A percentile compares a stretch with the other conserved stretches of the same genome.
phyloP scores from a whole-genome alignment of 1,140 invertebrate genomes.

The Leguminivora glycinivorella region DNA sequence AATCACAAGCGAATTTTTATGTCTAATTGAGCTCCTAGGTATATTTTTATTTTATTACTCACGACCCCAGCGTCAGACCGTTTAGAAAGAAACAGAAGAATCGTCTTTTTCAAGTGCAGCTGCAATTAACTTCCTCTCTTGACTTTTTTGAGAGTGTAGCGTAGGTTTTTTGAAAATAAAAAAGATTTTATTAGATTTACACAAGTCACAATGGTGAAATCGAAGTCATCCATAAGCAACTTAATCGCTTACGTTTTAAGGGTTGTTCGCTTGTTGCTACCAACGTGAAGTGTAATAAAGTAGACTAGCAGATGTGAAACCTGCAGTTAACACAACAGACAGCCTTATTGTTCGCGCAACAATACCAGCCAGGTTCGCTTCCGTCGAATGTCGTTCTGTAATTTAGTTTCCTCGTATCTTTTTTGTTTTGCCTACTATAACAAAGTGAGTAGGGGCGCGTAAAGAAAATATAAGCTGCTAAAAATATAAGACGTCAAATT shows the following conservation, averaged over 20 bases:
- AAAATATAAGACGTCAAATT: too few relatives aligned
- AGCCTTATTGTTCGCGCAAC: background rate
- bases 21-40: too few relatives aligned
- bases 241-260: too few relatives aligned
- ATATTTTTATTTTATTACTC: too few relatives aligned
- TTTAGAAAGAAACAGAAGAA: too few relatives aligned
- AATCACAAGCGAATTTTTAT: too few relatives aligned
- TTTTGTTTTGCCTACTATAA: background rate
- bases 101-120: background rate
- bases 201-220: background rate
- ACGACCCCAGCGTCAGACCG: too few relatives aligned
- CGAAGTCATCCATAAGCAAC: background rate
- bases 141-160: too few relatives aligned
- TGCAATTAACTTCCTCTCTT: too few relatives aligned
- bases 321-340: conserved; percentile 1
- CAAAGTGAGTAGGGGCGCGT: background rate
- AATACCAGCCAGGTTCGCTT: background rate
- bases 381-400: background rate
- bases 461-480: too few relatives aligned
- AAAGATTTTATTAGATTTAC: background rate
- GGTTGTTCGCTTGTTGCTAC: too few relatives aligned
- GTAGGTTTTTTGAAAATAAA: too few relatives aligned
- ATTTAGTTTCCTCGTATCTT: background rate
- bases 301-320: background rate
- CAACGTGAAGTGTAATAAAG: background rate